phyloP scores from a whole-genome alignment of 92 coral and sea anemone species.

The Scolanthus callimorphus region DNA sequence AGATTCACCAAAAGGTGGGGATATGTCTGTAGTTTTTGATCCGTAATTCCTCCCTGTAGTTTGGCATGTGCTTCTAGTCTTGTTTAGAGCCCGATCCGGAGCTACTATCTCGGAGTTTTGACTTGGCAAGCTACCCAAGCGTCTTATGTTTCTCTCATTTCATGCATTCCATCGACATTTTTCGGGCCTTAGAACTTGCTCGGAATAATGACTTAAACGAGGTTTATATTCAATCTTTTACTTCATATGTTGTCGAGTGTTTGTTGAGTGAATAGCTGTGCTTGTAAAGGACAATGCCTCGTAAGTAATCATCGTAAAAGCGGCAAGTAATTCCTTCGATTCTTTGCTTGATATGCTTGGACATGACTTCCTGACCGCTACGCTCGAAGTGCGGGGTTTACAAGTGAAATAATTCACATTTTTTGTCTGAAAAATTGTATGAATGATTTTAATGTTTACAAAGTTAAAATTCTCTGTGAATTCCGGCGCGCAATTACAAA shows the following conservation, averaged over 20 bases:
- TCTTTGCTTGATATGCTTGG: too few species aligned
- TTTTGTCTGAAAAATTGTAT: neutral
- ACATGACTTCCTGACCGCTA: too few species aligned
- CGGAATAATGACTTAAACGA: too few species aligned
- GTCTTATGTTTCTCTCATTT: conserved; percentile 65
- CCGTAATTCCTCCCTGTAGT: neutral
- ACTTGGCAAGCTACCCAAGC: conserved; percentile 1
- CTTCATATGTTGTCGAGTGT: too few species aligned
- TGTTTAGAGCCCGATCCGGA: neutral
- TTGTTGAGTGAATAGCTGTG: too few species aligned
- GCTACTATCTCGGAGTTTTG: neutral
- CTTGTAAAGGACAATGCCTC: too few species aligned
- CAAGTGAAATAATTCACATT: neutral
- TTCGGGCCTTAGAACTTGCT: conserved; percentile 33
- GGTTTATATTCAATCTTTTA: too few species aligned
- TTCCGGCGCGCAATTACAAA: too few species aligned
- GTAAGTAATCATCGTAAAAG: too few species aligned
- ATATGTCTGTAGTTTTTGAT: neutral
- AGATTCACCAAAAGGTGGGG: conserved; percentile 17
- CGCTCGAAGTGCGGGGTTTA: neutral
- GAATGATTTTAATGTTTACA: neutral
- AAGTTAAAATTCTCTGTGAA: neutral
- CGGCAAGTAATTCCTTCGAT: too few species aligned
- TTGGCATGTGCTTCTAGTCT: neutral
- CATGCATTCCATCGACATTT: conserved; percentile 76